Base-by-base conservation (phyloP, 64 coral and sea anemone genomes). In the Actinia tenebrosa region DNA sequence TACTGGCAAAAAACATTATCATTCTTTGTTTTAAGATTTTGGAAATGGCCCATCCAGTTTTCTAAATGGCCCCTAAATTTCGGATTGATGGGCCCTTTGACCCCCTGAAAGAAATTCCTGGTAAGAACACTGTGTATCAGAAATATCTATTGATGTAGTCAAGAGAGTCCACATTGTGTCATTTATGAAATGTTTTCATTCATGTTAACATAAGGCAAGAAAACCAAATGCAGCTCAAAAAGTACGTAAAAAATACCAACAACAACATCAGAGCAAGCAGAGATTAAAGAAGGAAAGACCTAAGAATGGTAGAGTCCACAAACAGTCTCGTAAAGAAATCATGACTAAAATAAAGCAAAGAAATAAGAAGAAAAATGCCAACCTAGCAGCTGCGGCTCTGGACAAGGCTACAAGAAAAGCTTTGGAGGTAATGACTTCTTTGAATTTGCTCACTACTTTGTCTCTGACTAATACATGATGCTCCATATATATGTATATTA, bases 401-500 rank as follows among this genome's bases (percentile, higher is more conserved):
- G 91, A 96, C 81, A 93, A 87, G 87, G 94, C 94, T 19, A 96
- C 94, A 5, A 89, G 91, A 69, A 85, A 86, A 30, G 94, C 94
- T 18, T 25, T 96, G 13, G 85, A 96, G 91, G 94, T 96, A 45
- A 30, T 25, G 13, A 42, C 2, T 63, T 79, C 11, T 50, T 44
- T 75, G 45, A 50, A 14, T 14, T 7, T 58, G 10, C 10, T 58
- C 7, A 5, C 13, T 58, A 13, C 56, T 58, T 58, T 58, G 5
- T 58, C 56, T 58, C 56, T 58, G 15, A 2, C 53, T 8, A 11
- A 58, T 16, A 50, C 56, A 14, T 16, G 56, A 2, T 58, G 5
- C 15, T 13, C 30, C 30, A 37, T 37, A 37, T 37, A 37, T 37
- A 37, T 37, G 30, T 37, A 37, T 37, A 37, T 37, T 37, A 37